Conservation (phyloP, 2,113 vertebrate species). For the Ceratotherium simum region DNA sequence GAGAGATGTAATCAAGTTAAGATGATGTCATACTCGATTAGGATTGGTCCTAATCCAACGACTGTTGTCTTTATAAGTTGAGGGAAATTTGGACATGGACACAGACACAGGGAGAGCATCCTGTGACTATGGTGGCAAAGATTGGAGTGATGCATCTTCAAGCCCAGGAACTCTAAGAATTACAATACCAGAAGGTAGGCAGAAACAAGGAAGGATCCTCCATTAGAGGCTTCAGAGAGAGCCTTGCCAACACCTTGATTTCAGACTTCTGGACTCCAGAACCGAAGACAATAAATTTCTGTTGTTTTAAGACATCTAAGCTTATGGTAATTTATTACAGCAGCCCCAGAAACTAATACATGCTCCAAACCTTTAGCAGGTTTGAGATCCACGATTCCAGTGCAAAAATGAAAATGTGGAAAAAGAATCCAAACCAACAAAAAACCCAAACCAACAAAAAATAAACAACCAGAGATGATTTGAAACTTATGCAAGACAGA, state of each 20-base stretch:
- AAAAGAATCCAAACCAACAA: neutral
- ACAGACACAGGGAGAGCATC: neutral
- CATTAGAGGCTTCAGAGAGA: neutral
- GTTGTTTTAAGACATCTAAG: neutral
- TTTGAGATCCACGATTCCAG: conserved; percentile 25
- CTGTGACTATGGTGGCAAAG: neutral
- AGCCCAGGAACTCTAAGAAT: neutral
- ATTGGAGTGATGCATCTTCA: neutral
- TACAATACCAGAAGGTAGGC: neutral
- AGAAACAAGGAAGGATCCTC: neutral
- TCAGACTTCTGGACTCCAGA: neutral
- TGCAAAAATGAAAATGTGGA: neutral
- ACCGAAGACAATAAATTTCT: neutral
- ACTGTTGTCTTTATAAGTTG: neutral
- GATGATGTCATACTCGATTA: neutral
- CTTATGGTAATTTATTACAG: neutral
- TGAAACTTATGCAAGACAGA: conserved; percentile 38
- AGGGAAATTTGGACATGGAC: neutral
- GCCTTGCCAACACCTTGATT: neutral
- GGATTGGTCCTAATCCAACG: neutral
- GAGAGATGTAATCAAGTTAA: neutral
- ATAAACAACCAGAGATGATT: neutral
- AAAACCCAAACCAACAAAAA: neutral
- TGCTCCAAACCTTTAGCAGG: neutral
- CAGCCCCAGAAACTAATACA: neutral